Conservation (phyloP, 37 sponge, comb jelly and placozoan species). For the Hormiphora californensis region DNA sequence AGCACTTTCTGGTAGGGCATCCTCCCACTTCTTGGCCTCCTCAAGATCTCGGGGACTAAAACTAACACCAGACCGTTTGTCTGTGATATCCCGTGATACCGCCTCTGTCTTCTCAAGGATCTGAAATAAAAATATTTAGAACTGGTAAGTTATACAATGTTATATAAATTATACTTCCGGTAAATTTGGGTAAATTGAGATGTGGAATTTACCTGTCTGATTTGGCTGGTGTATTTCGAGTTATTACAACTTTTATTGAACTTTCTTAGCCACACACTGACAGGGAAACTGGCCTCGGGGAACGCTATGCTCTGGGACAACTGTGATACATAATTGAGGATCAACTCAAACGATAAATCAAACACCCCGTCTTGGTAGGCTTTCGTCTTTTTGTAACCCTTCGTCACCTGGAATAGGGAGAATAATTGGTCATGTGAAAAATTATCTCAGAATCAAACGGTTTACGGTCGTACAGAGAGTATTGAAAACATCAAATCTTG, state of each 20-base stretch:
- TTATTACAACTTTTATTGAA: constrained; percentile 49
- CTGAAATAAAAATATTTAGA: neutral
- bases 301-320: constrained; percentile 18
- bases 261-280: constrained; percentile 37
- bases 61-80: neutral
- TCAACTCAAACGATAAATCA: constrained; percentile 11
- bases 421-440: neutral
- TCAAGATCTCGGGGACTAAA: constrained; percentile 42
- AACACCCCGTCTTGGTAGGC: constrained; percentile 51
- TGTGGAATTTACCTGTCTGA: neutral
- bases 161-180: neutral
- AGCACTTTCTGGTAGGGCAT: neutral
- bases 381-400: constrained; percentile 46
- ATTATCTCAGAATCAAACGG: too few species aligned
- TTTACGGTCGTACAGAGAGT: too few species aligned
- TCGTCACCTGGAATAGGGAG: neutral
- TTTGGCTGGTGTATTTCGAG: constrained; percentile 6
- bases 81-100: constrained; percentile 44
- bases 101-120: constrained; percentile 15
- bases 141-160: neutral
- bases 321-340: constrained; percentile 28
- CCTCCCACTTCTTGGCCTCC: constrained; percentile 11
- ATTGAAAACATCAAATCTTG: too few species aligned
- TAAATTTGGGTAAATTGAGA: too few species aligned
- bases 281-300: constrained; percentile 39